Evolutionary conservation across 2,113 vertebrate genomes (phyloP), one percentile per base, ranked within the genome.

Genomic region (Epinephelus moara): DNA sequence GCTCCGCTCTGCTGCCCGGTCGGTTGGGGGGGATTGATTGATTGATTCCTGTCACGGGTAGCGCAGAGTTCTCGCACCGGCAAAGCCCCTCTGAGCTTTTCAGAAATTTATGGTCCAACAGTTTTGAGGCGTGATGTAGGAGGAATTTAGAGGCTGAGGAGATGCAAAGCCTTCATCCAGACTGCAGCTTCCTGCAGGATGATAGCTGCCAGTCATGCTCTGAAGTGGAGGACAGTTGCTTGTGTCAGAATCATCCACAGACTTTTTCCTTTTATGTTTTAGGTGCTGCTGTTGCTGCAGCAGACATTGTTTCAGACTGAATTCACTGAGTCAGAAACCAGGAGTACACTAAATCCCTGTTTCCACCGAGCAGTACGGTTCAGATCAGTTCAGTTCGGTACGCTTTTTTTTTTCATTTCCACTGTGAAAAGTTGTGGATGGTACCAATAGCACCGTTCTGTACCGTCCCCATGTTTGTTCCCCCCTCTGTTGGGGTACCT

Each of bases 31-130:
- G 78, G 84, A 76, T 68, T 55, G 81, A 83, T 70, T 84, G 89
- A 93, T 83, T 88, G 89, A 87, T 82, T 91, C 67, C 78, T 85
- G 86, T 87, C 80, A 78, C 3, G 37, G 72, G 40, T 40, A 4
- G 53, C 21, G 76, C 25, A 70, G 52, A 40, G 37, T 63, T 70
- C 80, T 82, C 21, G 23, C 75, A 30, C 42, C 45, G 66, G 61
- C 69, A 60, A 77, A 87, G 72, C 66, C 50, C 79, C 62, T 74
- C 69, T 17, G 85, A 80, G 87, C 81, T 42, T 72, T 66, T 19
- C 21, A 53, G 23, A 81, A 66, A 81, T 81, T 70, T 50, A 71
- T 59, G 85, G 55, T 86, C 78, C 75, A 73, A 25, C 25, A 49
- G 78, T 73, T 88, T 18, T 74, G 64, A 66, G 62, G 80, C 19